Conservation (phyloP, 2,888 invertebrate genomes). For the Endotricha flammealis region DNA sequence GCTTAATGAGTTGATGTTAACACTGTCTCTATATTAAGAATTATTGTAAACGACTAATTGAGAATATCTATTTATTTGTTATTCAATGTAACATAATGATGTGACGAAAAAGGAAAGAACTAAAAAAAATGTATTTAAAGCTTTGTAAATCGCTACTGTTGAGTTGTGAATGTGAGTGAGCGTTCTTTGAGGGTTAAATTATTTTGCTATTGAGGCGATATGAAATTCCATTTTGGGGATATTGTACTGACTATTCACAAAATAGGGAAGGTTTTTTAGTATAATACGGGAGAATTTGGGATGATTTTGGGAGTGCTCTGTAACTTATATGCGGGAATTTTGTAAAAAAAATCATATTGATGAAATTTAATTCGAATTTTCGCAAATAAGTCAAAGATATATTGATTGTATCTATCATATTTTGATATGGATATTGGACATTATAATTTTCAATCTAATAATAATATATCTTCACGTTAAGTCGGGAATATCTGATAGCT, state of each 20-base stretch:
- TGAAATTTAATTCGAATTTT: no score
- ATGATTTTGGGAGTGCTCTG: no score
- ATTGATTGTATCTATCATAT: no score
- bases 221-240: not conserved
- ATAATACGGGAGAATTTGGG: no score
- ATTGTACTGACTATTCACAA: not conserved
- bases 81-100: slow-evolving; percentile 27
- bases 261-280: not conserved
- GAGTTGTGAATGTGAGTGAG: slow-evolving; percentile 21
- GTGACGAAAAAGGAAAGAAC: slow-evolving; percentile 26
- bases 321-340: no score
- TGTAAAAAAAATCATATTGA: no score
- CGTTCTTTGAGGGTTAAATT: slow-evolving; percentile 6
- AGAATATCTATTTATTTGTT: slow-evolving; percentile 36
- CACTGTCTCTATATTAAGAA: slow-evolving; percentile 32
- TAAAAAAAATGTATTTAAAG: slow-evolving; percentile 37
- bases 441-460: no score
- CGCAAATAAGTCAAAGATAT: no score
- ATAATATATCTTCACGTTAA: no score
- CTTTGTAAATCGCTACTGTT: slow-evolving; percentile 41
- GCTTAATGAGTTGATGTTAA: slow-evolving; percentile 27
- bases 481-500: not conserved
- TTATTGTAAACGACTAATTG: slow-evolving; percentile 30
- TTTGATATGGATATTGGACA: no score
- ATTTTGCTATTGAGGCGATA: not conserved